A percentile compares a stretch with the other conserved stretches of the same genome.
phyloP scores from a whole-genome alignment of 2,113 vertebrate genomes.

The Sminthopsis crassicaudata region DNA sequence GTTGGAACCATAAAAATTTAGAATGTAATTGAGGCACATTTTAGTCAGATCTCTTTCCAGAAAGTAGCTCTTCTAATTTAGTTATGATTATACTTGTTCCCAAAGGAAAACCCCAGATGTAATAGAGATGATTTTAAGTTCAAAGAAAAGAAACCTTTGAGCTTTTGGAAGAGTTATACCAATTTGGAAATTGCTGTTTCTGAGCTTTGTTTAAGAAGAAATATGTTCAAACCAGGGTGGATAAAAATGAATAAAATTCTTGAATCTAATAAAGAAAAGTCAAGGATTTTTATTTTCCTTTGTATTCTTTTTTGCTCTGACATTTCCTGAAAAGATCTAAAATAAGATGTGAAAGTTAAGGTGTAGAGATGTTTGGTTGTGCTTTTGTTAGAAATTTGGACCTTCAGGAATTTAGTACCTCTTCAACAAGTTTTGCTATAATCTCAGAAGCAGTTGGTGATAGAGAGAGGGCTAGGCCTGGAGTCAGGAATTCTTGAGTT shows the following conservation, averaged over 20 bases:
- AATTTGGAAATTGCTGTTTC: not conserved
- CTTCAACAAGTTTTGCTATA: not conserved
- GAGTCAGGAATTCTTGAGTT: not conserved
- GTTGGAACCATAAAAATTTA: slow-evolving; percentile 4
- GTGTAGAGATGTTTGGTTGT: not conserved
- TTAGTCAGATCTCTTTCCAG: not conserved
- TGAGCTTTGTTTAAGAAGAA: not conserved
- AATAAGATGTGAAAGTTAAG: not conserved
- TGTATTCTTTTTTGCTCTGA: not conserved
- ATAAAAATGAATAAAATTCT: not conserved
- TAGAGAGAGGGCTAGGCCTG: not conserved
- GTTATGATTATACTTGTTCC: not conserved
- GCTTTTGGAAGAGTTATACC: not conserved
- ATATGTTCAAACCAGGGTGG: not conserved
- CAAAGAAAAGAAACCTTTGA: not conserved
- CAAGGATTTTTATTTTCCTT: not conserved
- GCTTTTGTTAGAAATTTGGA: not conserved
- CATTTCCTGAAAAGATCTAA: not conserved
- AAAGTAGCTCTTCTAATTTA: not conserved
- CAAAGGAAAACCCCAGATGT: not conserved
- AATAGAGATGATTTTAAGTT: not conserved
- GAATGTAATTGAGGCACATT: not conserved
- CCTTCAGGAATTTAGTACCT: not conserved
- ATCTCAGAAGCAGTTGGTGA: not conserved
- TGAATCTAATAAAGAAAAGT: not conserved